A percentile compares a stretch with the other conserved stretches of the same genome.
Conservation (phyloP, 2,888 invertebrate species). For the Lasioglossum villosulum region DNA sequence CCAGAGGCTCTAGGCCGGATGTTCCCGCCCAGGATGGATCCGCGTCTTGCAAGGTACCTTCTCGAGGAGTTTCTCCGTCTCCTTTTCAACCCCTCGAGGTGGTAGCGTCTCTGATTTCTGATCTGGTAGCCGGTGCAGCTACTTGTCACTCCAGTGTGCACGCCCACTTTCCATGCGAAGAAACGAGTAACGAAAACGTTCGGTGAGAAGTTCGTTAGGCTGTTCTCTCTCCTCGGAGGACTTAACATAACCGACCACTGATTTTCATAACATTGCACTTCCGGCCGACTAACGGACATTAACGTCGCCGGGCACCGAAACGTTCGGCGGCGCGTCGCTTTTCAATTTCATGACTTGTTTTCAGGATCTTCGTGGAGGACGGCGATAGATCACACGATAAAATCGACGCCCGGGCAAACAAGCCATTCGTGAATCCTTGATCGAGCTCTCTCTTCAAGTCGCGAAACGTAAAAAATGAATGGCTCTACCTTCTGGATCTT, state of each 20-base stretch:
- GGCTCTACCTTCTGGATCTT: neutral
- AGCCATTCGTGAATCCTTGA: neutral
- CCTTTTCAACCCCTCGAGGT: slow-evolving; percentile 63
- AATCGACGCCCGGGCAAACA: neutral
- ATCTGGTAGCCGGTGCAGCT: slow-evolving; percentile 82
- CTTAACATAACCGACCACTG: slow-evolving; percentile 69
- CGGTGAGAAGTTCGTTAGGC: slow-evolving; percentile 76
- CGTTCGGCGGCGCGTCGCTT: slow-evolving; percentile 2
- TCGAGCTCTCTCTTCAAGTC: too few species aligned
- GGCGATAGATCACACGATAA: neutral
- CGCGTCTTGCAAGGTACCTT: slow-evolving; percentile 75
- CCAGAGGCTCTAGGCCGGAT: slow-evolving; percentile 84
- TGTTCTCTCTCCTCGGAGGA: neutral
- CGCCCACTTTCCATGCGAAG: slow-evolving; percentile 61
- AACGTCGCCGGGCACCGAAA: slow-evolving; percentile 15
- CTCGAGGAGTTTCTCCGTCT: slow-evolving; percentile 70
- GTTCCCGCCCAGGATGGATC: slow-evolving; percentile 83
- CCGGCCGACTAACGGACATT: slow-evolving; percentile 83
- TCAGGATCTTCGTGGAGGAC: neutral
- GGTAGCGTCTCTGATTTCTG: slow-evolving; percentile 83
- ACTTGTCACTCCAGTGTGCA: slow-evolving; percentile 78
- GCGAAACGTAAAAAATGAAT: too few species aligned
- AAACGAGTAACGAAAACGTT: slow-evolving; percentile 34
- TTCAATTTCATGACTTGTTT: slow-evolving; percentile 44
- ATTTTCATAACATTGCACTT: slow-evolving; percentile 83